phyloP scores from a whole-genome alignment of 1,140 invertebrate genomes.

The Drosophila guanche region DNA sequence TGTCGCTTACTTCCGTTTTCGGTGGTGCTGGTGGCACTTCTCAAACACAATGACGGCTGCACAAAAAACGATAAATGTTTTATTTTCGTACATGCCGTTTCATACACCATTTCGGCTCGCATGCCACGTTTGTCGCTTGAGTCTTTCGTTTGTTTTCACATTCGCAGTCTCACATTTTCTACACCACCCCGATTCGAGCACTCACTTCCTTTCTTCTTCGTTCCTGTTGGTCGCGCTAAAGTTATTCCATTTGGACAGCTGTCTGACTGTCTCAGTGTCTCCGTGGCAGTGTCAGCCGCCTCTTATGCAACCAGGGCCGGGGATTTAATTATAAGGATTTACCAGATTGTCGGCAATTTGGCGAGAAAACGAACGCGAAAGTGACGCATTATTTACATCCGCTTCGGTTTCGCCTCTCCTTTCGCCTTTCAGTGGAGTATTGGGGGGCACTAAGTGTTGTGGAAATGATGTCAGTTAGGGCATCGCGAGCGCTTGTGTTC shows the following conservation, averaged over 20 bases:
- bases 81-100: constrained; percentile 50
- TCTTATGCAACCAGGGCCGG: constrained; percentile 50
- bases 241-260: constrained; percentile 56
- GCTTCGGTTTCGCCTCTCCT: constrained; percentile 33
- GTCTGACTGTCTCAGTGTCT: background rate
- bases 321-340: constrained; percentile 76
- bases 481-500: constrained; percentile 1
- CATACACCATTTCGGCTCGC: constrained; percentile 67
- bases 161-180: constrained; percentile 44
- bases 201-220: constrained; percentile 68
- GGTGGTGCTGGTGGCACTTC: constrained; percentile 38
- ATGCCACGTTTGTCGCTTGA: constrained; percentile 72
- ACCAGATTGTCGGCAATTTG: constrained; percentile 50
- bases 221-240: constrained; percentile 62
- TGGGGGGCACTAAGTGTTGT: background rate
- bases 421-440: background rate
- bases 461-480: constrained; percentile 49
- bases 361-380: constrained; percentile 54
- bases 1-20: constrained; percentile 73
- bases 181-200: constrained; percentile 51
- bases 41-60: constrained; percentile 36
- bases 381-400: constrained; percentile 67
- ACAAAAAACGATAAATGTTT: constrained; percentile 61
- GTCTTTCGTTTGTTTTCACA: constrained; percentile 69
- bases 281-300: background rate